Evolutionary conservation across 2,888 invertebrate genomes (phyloP), one percentile per base, ranked within the genome.

Genomic region (Tetranychus piercei): DNA sequence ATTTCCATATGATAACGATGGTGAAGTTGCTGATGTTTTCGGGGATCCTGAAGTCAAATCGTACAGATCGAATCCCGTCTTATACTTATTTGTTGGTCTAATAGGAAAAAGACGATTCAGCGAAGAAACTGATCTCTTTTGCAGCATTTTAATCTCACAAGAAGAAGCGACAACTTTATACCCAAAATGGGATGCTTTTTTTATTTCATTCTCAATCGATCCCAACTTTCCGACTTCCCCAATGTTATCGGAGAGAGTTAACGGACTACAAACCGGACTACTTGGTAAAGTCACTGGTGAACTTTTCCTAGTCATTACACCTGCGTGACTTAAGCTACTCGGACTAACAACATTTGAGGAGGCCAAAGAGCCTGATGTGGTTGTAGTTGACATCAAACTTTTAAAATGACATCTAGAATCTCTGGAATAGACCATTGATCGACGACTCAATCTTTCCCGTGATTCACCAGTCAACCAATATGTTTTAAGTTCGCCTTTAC

Each of bases 381-480:
- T 55, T 15, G 15, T 55, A 9, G 55, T 55, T 9, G 11, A 15
- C 55, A 55, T 55, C 1, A 55, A 15, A 55, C 55, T 55, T 55
- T 55, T 55, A 55, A 55, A 55, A 1, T 55, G 55, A 7, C 55
- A 55, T 6, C 55, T 55, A 2, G 55, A 55, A 55, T 55, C 55
- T 55, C 55, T 9, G 15, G 22, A 22, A 23, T 23, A 11, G 20
- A 71, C 71, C 22, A 44, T 71, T 34, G 18, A 69, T 45, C 74
- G 22, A n/a, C 71, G n/a, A 55, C 8, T 7, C 44, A n/a, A 44
- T 76, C 79, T 79, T 45, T 81, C 82, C 34, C 82, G 65, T 75
- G 90, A 88, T 81, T 74, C 74, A 23, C 74, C 75, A 8, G 71
- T 43, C 20, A 78, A 71, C 77, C 77, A 78, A 67, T 73, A 78